Evolutionary conservation across 2,797 vertebrate species (phyloP), one percentile per base, ranked within the genome.

Genomic region (Gymnodraco acuticeps): DNA sequence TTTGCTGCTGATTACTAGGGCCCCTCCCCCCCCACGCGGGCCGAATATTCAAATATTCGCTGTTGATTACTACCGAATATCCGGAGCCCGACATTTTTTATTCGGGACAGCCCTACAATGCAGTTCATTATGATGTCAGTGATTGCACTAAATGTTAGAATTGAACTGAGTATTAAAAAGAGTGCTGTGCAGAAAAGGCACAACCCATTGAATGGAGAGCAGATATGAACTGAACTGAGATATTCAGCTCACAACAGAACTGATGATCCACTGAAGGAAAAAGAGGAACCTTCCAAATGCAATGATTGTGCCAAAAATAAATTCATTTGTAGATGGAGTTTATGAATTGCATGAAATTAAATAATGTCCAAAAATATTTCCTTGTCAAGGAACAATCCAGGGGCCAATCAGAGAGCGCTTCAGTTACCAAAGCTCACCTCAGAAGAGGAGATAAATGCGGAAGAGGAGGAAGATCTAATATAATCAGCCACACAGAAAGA

Each of bases 261-360:
- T 9, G 27, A 38, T 38, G 33, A 38, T 38, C 33, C 33, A 9
- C 33, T 38, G 33, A 9, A 38, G 88, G 93, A 94, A 93, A 95
- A 93, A 94, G 92, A 93, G 87, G 85, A 94, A 92, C 92, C 94
- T 94, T 95, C 94, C 92, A 94, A 94, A 94, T 93, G 92, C 92
- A 94, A 94, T 95, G 94, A 95, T 93, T 95, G 56, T 38, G 55
- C 45, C 16, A 19, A 84, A 86, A 79, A 81, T 77, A 87, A 91
- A 85, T 92, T 77, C 84, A 90, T 91, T 92, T 94, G 92, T 94
- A 93, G 93, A 95, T 95, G 88, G 94, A 95, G 93, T 95, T 94
- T 95, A 91, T 94, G 94, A 96, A 96, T 96, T 93, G 94, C 92
- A 94, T 93, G 92, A 95, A 95, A 94, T 95, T 93, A 94, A 95